These are phyloP conservation scores for Merodon equestris DNA, from an alignment of 2,888 invertebrate species.

Conservation along the genomic window DNA sequence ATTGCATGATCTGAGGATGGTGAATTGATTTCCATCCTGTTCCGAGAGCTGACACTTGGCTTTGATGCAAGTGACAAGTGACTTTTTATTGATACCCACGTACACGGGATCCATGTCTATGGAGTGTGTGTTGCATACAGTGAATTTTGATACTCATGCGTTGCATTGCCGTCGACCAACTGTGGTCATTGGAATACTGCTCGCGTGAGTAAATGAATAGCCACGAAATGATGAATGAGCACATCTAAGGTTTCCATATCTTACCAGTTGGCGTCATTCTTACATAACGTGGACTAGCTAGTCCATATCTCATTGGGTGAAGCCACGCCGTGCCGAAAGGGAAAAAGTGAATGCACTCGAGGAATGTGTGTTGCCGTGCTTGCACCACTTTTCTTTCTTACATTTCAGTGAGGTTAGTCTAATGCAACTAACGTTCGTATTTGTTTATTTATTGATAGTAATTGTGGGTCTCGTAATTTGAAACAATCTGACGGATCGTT, in stretches of 20 bases:
- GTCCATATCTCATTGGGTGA: conserved; percentile 22
- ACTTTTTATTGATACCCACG: neutral
- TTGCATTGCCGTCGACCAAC: neutral
- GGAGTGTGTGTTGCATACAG: conserved; percentile 28
- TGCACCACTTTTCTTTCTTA: conserved; percentile 26
- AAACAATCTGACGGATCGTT: conserved; percentile 47
- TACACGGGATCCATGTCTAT: conserved; percentile 9
- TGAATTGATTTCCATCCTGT: conserved; percentile 7
- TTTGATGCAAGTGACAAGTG: conserved; percentile 12
- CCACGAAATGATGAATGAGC: conserved; percentile 63
- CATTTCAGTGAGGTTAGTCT: conserved; percentile 4
- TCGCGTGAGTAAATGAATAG: conserved; percentile 62
- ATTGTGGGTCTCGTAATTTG: conserved; percentile 27
- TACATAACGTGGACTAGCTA: neutral
- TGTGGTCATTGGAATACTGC: conserved; percentile 59
- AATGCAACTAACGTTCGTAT: too few species aligned
- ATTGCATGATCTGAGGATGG: too few species aligned
- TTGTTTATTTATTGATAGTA: conserved; percentile 31
- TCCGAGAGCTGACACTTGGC: conserved; percentile 1
- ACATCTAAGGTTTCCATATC: conserved; percentile 60
- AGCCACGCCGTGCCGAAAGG: neutral
- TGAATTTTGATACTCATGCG: conserved; percentile 37
- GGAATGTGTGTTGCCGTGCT: conserved; percentile 55
- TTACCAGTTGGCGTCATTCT: neutral
- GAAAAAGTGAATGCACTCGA: conserved; percentile 56